Conservation (phyloP, 2,888 invertebrate genomes). For the Platerodrilus igneus region DNA sequence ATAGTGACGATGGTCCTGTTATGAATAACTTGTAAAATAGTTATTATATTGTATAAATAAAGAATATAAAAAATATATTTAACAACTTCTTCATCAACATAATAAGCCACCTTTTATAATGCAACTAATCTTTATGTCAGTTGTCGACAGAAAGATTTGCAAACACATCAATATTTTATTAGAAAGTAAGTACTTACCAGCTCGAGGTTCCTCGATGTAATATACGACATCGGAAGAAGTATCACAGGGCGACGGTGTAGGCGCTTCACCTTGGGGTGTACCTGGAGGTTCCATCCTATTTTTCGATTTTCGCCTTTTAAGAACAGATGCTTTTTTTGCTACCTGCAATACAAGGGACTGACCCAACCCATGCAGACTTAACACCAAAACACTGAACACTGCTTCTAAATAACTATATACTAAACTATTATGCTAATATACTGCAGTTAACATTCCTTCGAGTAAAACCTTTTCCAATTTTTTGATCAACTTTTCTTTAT, state of each 20-base stretch:
- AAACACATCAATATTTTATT: too few relatives aligned
- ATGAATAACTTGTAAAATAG: too few relatives aligned
- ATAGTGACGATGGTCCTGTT: too few relatives aligned
- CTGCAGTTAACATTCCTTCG: background rate
- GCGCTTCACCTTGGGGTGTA: constrained; percentile 35
- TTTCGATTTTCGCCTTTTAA: constrained; percentile 65
- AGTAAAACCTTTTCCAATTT: constrained; percentile 5
- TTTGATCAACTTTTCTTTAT: too few relatives aligned
- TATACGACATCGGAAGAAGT: constrained; percentile 62
- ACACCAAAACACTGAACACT: constrained; percentile 48
- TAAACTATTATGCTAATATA: too few relatives aligned
- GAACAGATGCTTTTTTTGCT: constrained; percentile 68
- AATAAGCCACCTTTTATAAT: background rate
- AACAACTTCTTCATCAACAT: background rate
- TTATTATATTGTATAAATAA: too few relatives aligned
- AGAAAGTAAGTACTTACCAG: constrained; percentile 49
- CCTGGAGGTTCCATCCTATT: constrained; percentile 57
- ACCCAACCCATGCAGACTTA: constrained; percentile 51
- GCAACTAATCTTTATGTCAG: background rate
- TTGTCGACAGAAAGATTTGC: too few relatives aligned
- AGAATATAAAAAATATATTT: too few relatives aligned
- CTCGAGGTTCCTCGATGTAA: constrained; percentile 61
- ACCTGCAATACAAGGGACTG: constrained; percentile 69
- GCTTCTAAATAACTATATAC: constrained; percentile 40
- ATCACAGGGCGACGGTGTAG: constrained; percentile 46